phyloP scores from a whole-genome alignment of 2,113 vertebrate species.

The Phaetusa simplex region DNA sequence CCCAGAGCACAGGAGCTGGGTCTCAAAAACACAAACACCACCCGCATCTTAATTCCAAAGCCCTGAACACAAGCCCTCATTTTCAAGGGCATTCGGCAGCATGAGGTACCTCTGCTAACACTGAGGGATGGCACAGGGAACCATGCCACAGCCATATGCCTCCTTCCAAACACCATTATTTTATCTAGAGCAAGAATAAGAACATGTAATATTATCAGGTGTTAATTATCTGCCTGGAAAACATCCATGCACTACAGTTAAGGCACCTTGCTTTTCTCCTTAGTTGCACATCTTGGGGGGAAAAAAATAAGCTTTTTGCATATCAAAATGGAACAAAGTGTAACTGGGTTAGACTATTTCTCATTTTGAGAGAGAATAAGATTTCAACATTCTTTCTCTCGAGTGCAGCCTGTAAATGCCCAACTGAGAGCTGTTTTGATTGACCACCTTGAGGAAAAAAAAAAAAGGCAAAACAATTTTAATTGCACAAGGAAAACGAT shows the following conservation, averaged over 20 bases:
- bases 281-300: accelerated
- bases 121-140: not conserved
- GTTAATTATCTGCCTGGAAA: not conserved
- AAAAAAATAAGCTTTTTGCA: not conserved
- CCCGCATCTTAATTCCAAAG: not conserved
- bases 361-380: not conserved
- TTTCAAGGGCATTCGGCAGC: not conserved
- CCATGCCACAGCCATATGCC: not conserved
- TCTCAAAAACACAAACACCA: not conserved
- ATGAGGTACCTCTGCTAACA: not conserved
- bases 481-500: not conserved
- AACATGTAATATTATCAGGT: not conserved
- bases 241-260: not conserved
- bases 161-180: not conserved
- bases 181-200: not conserved
- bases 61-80: not conserved
- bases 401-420: not conserved
- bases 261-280: not conserved
- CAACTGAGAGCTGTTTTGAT: not conserved
- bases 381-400: not conserved
- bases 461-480: not conserved
- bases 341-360: not conserved
- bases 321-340: not conserved
- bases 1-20: not conserved
- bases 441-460: not conserved